Percentiles rank a stretch among this genome's conserved stretches.
Evolutionary conservation across 2,113 vertebrate genomes (phyloP).

Genomic region (Edolisoma coerulescens): DNA sequence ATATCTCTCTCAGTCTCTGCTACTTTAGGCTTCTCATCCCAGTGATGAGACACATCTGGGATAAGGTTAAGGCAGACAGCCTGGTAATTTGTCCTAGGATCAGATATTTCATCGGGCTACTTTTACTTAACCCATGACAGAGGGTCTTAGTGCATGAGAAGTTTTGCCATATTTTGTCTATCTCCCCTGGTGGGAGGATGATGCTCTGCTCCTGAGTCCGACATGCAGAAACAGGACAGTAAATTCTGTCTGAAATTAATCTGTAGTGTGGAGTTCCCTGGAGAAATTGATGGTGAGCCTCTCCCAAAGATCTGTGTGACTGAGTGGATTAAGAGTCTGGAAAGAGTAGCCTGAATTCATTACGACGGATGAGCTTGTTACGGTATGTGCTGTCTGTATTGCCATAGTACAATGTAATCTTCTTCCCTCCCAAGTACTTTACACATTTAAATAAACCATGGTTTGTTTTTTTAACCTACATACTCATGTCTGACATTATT

Average conservation of each 20-base stretch:
- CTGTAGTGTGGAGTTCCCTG: not conserved
- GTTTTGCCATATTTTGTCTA: not conserved
- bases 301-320: not conserved
- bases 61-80: constrained; percentile 6
- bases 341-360: not conserved
- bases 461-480: constrained; percentile 63
- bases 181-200: constrained; percentile 35
- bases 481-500: not conserved
- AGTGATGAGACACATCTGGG: not conserved
- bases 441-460: constrained; percentile 71
- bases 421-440: constrained; percentile 35
- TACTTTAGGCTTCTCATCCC: constrained; percentile 46
- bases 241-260: not conserved
- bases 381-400: not conserved
- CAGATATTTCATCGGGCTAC: not conserved
- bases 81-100: not conserved
- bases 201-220: not conserved
- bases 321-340: not conserved
- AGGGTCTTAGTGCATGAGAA: not conserved
- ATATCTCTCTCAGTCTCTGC: constrained; percentile 4
- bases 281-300: not conserved
- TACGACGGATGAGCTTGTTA: not conserved
- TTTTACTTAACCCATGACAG: not conserved
- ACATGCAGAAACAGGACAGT: not conserved
- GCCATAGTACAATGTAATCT: constrained; percentile 20